Conservation (phyloP, 1,140 invertebrate species). For the Bombus soroeensis region DNA sequence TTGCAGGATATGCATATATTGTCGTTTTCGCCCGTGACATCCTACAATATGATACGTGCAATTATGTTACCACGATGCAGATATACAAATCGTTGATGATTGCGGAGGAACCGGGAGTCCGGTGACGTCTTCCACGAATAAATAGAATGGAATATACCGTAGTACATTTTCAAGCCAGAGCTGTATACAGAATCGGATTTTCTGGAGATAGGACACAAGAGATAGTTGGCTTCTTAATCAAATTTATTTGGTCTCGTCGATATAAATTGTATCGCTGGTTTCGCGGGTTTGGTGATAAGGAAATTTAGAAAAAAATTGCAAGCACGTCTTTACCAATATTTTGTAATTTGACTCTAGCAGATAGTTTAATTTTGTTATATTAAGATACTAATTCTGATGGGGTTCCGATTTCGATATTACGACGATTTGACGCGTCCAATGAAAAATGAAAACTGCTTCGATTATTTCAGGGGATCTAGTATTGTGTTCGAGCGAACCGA, state of each 20-base stretch:
- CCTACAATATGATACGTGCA: conserved; percentile 19
- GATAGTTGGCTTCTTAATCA: too few relatives aligned
- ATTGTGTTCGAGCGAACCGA: not conserved
- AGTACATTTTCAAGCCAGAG: not conserved
- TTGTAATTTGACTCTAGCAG: too few relatives aligned
- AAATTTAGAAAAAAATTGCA: not conserved
- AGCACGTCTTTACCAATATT: too few relatives aligned
- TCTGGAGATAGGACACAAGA: too few relatives aligned
- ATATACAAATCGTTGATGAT: conserved; percentile 15
- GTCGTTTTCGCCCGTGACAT: conserved; percentile 13
- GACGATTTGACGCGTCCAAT: too few relatives aligned
- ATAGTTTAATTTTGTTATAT: too few relatives aligned
- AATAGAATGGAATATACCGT: not conserved
- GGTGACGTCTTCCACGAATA: not conserved
- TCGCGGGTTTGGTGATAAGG: too few relatives aligned
- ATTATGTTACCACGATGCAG: conserved; percentile 11
- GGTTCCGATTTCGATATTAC: too few relatives aligned
- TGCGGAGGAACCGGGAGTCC: not conserved
- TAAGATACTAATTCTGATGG: too few relatives aligned
- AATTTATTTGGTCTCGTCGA: too few relatives aligned
- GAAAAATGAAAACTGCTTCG: not conserved
- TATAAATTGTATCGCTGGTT: too few relatives aligned
- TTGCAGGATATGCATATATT: not conserved
- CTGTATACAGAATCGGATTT: too few relatives aligned
- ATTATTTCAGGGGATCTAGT: not conserved